These are phyloP conservation scores for Nymphalis urticae DNA, from an alignment of 2,888 invertebrate species.

Conservation along the genomic window DNA sequence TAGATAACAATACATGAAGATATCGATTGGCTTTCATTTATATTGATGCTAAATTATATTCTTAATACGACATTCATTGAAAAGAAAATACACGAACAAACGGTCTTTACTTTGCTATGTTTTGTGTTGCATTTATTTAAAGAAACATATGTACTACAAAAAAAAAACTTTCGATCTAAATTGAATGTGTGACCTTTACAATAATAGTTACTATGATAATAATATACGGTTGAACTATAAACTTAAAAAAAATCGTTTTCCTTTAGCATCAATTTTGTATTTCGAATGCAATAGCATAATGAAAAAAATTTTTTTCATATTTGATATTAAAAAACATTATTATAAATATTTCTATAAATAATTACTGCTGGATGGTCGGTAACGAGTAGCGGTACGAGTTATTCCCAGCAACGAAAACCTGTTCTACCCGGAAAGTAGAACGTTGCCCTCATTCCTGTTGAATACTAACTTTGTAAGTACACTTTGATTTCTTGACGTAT, in stretches of 20 bases:
- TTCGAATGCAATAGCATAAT: background rate
- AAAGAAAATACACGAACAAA: too few species aligned
- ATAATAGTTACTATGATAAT: too few species aligned
- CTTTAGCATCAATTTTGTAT: background rate
- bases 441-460: conserved; percentile 70
- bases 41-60: background rate
- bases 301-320: background rate
- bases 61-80: background rate
- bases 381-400: conserved; percentile 40
- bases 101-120: background rate
- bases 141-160: too few species aligned
- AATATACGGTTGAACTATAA: too few species aligned
- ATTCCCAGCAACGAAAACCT: conserved; percentile 51
- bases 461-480: conserved; percentile 42
- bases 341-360: conserved; percentile 37
- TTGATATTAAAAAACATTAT: conserved; percentile 23
- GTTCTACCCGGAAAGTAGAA: conserved; percentile 70
- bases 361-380: conserved; percentile 36
- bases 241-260: too few species aligned
- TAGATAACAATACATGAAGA: conserved; percentile 29
- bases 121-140: too few species aligned
- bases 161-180: too few species aligned
- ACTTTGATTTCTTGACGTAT: conserved; percentile 59
- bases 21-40: conserved; percentile 21
- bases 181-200: too few species aligned